Evolutionary conservation across 2,113 vertebrate species (phyloP), one percentile per base, ranked within the genome.

Genomic region (Hippolais icterina): DNA sequence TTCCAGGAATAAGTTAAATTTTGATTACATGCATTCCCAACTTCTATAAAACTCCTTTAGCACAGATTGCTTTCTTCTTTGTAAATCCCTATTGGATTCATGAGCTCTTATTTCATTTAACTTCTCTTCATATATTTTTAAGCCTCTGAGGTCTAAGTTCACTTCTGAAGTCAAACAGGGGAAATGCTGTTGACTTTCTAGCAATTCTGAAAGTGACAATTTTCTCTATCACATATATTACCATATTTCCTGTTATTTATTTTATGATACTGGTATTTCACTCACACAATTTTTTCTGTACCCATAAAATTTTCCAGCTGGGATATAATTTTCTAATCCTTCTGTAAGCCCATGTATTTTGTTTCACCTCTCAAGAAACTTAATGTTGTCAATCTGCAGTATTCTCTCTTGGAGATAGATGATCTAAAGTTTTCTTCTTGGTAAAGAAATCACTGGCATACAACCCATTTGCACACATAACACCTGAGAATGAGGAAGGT

Each of bases 161-260:
- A 92, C 41, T 77, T 90, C 79, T 94, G 66, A 95, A 96, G 79
- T 94, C 86, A 92, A 95, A 88, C 5, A 31, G 44, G 65, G 76
- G 71, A 92, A 94, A 94, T 46, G 29, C n/a, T 90, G 61, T 66
- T 90, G 82, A 77, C 78, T 88, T 90, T 76, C 71, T 93, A 65
- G 65, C n/a, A 83, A 57, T 97, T 97, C 86, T 95, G 90, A 65
- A 97, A 97, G 95, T 96, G 96, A 97, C 88, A 82, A 96, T 97
- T 98, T 98, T 97, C 94, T 94, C 96, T 97, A 93, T 97, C 95
- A 96, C 82, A 90, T 97, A 97, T 96, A 97, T 97, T 97, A 96
- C 83, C 39, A 5, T 95, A 97, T 97, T 98, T 97, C 95, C 97
- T 97, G 96, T 97, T 98, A 97, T 97, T 97, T 98, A 96, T 97